Evolutionary conservation across 2,888 invertebrate genomes (phyloP), one percentile per base, ranked within the genome.

Genomic region (Sminthurinus aureus): DNA sequence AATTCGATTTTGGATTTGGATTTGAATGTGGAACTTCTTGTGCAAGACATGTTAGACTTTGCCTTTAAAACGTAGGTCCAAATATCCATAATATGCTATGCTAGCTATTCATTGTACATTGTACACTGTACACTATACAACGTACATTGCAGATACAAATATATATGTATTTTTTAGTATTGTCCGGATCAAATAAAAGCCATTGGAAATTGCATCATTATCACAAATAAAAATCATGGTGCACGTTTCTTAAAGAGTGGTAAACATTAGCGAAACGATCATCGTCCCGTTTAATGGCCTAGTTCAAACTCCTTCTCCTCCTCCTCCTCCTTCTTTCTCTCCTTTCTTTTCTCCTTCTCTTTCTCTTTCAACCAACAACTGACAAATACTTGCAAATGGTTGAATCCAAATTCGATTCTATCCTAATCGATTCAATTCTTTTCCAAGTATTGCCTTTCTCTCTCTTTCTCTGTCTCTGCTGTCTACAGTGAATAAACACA

Each of bases 181-280:
- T 76, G 76, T 76, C 58, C 58, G 76, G 76, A 76, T 76, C 76
- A 76, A 80, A 73, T 73, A 78, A 80, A 80, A 52, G 15, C 69
- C 80, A 76, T 69, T 76, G 20, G 24, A 52, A 78, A 80, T 80
- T 69, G 24, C 69, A 67, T 51, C 67, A 80, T 71, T 71, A 80
- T 38, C 71, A 13, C 71, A 71, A 50, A 80, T 80, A 80, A 80
- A 80, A 80, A 71, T 80, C 80, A 73, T 52, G 71, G 26, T 51
- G 51, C 24, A 67, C 22, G 51, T 66, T 66, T 73, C 52, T 80
- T 73, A 80, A 71, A 51, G 11, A 71, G 73, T 73, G 18, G 52
- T 80, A 71, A 80, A 80, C 71, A 71, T 80, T 71, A 71, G 80
- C 52, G 50, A 51, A 80, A 80, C 80, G 80, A 80, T 52, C 80